Percentiles rank a stretch among this genome's conserved stretches.
Evolutionary conservation across 2,797 vertebrate genomes (phyloP).

Genomic region (Epinephelus malabaricus): DNA sequence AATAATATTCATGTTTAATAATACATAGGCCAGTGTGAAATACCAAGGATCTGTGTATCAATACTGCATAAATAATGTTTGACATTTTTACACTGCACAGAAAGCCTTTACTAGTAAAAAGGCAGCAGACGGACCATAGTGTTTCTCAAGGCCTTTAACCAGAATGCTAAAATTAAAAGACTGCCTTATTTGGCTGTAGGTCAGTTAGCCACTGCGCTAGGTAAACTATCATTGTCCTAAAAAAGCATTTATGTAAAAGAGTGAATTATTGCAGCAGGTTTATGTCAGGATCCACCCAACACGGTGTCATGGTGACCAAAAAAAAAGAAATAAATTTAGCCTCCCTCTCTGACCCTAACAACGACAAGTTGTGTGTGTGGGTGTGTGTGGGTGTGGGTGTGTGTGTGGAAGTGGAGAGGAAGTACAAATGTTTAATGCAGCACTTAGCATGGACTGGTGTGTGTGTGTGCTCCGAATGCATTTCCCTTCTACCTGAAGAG

Average conservation of each 20-base stretch:
- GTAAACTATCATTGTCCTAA: background rate
- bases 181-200: background rate
- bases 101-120: background rate
- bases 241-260: background rate
- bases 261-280: background rate
- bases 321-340: background rate
- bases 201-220: background rate
- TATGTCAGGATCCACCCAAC: background rate
- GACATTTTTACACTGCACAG: background rate
- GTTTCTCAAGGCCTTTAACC: conserved; percentile 8
- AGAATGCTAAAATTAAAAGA: conserved; percentile 13
- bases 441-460: background rate
- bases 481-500: conserved; percentile 29
- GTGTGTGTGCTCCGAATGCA: conserved; percentile 32
- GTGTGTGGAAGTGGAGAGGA: conserved; percentile 34
- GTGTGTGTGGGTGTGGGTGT: no score
- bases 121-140: background rate
- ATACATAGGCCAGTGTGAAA: background rate
- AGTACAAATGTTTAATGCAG: conserved; percentile 29
- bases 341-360: conserved; percentile 11
- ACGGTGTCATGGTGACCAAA: background rate
- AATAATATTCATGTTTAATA: background rate
- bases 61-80: no score
- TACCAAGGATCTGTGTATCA: background rate
- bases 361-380: background rate